Percentiles rank a stretch among this genome's conserved stretches.
Evolutionary conservation across 2,888 invertebrate genomes (phyloP).

Genomic region (Augochlorella aurata): DNA sequence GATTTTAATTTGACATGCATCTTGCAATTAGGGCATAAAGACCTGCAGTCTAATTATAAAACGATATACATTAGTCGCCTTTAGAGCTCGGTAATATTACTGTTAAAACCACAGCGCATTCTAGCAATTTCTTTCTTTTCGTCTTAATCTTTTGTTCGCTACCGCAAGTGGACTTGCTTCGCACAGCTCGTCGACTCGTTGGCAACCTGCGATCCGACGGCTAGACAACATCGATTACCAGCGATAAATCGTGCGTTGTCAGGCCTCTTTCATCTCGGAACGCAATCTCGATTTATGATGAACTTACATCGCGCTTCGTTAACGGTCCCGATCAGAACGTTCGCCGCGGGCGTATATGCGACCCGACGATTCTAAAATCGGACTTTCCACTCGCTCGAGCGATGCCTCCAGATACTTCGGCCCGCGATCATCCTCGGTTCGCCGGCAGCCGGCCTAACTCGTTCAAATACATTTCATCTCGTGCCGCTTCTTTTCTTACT

Average conservation of each 20-base stretch:
- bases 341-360: constrained; percentile 38
- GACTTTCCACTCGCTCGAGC: constrained; percentile 5
- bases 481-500: background rate
- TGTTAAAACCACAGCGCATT: too few species aligned
- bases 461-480: background rate
- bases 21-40: too few species aligned
- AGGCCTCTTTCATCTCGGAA: constrained; percentile 47
- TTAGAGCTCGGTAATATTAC: too few species aligned
- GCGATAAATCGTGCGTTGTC: constrained; percentile 59
- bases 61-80: too few species aligned
- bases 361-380: constrained; percentile 26
- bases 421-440: background rate
- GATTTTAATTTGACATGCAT: too few species aligned
- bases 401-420: background rate
- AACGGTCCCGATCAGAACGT: constrained; percentile 52
- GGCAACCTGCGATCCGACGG: constrained; percentile 41
- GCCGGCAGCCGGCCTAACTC: background rate
- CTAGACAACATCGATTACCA: constrained; percentile 57
- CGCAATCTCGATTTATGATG: constrained; percentile 61
- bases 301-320: constrained; percentile 53
- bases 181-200: constrained; percentile 38
- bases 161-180: background rate
- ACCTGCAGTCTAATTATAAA: too few species aligned
- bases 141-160: too few species aligned
- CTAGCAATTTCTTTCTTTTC: too few species aligned